These are phyloP conservation scores for Mya arenaria DNA, from an alignment of 1,140 invertebrate genomes.

Conservation along the genomic window DNA sequence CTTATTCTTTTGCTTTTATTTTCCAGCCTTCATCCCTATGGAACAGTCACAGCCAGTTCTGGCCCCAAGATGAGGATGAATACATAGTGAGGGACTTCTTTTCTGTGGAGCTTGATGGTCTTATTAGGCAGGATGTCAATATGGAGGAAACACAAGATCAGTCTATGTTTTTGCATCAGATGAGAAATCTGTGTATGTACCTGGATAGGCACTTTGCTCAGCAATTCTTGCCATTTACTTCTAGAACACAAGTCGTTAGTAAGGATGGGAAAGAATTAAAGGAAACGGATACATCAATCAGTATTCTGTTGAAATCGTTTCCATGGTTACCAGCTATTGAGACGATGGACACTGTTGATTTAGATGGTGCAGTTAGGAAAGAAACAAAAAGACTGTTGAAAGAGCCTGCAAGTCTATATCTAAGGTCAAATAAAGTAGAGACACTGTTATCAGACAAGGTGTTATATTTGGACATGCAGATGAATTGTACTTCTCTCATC, in stretches of 20 bases:
- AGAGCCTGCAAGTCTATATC: conserved; percentile 64
- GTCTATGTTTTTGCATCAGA: conserved; percentile 6
- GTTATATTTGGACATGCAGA: conserved; percentile 56
- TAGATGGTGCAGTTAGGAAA: conserved; percentile 1
- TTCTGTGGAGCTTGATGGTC: conserved; percentile 20
- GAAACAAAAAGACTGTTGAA: conserved; percentile 40
- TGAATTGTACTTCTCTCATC: conserved; percentile 58
- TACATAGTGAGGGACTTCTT: conserved; percentile 27
- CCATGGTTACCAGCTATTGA: conserved; percentile 71
- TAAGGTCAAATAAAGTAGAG: conserved; percentile 49
- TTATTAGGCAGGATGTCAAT: conserved; percentile 23
- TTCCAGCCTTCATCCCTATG: conserved; percentile 16
- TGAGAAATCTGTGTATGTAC: conserved; percentile 30
- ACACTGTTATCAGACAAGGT: conserved; percentile 67
- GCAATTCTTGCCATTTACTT: background rate
- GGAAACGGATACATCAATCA: conserved; percentile 20
- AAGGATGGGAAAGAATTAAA: conserved; percentile 14
- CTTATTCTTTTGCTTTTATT: background rate
- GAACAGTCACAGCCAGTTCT: background rate
- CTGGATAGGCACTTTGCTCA: conserved; percentile 19
- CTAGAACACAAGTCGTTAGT: background rate
- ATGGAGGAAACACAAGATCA: background rate
- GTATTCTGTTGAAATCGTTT: conserved; percentile 27
- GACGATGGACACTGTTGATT: conserved; percentile 21
- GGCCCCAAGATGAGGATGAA: conserved; percentile 26